phyloP scores from a whole-genome alignment of 2,797 vertebrate genomes.

The Hafferia zeledoni region DNA sequence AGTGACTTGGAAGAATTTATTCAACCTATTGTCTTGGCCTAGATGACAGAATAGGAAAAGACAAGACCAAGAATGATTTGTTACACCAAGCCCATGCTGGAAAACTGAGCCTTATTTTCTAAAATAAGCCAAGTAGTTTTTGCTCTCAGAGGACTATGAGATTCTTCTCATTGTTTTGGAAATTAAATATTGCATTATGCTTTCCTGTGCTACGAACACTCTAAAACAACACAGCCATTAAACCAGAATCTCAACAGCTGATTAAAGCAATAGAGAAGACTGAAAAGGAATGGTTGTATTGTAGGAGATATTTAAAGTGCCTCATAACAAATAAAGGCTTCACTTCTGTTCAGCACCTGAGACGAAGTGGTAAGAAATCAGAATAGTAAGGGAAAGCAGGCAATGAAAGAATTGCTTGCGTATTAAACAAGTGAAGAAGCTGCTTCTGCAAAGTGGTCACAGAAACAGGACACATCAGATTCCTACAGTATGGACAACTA shows the following conservation, averaged over 20 bases:
- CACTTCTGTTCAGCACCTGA: not conserved
- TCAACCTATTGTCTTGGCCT: not conserved
- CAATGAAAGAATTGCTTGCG: not conserved
- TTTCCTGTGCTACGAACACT: not conserved
- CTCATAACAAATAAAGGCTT: not conserved
- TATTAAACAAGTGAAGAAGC: not conserved
- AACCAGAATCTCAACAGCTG: not conserved
- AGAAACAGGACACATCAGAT: not conserved
- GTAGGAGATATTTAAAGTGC: not conserved
- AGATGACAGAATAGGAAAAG: not conserved
- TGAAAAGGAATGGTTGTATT: not conserved
- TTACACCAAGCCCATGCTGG: not conserved
- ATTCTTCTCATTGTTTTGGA: slow-evolving; percentile 1
- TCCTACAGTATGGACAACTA: not conserved
- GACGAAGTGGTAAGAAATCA: not conserved
- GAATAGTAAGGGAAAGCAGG: not conserved
- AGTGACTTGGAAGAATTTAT: not conserved
- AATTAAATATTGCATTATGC: not conserved
- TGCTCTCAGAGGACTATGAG: not conserved
- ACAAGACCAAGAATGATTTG: not conserved
- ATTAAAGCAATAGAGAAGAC: not conserved
- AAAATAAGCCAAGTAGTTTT: not conserved
- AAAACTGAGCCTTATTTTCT: slow-evolving; percentile 4
- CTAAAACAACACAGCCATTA: not conserved
- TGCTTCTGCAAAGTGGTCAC: not conserved